Base-by-base conservation (phyloP, 2,888 invertebrate genomes). In the Pterostichus niger region DNA sequence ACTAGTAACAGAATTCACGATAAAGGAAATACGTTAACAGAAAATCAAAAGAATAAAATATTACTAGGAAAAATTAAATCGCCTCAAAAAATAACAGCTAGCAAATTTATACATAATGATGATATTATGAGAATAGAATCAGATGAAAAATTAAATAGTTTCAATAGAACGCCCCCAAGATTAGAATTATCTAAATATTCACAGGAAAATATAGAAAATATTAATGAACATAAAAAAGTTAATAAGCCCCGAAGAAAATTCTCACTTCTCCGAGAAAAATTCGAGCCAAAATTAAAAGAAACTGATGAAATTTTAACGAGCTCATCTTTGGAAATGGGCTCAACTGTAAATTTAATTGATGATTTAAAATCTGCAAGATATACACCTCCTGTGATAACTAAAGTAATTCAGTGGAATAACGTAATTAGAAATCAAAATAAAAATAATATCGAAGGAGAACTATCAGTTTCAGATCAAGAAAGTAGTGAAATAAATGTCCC, bases 251-350 rank as follows among this genome's bases (percentile, higher is more conserved):
- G 92, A 83, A 89, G 93, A 85, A 93, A 93, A 87, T 92, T 93
- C 88, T 93, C 93, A 3, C 90, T 93, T 82, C 87, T 93, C 15
- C 90, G 92, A 85, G 93, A 93, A 86, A 91, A 90, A 84, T 93
- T 93, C 88, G 93, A 93, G 87, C 91, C 92, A 24, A 91, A 90
- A 87, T 89, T 89, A 84, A 87, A 90, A 71, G 24, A 76, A 17
- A 35, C 49, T n/a, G 76, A 64, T 4, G 56, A 52, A 17, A 56
- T 88, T 90, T 87, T 91, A 91, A 91, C 91, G 88, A 91, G 91
- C 89, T 89, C 90, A 59, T 87, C 92, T 81, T 91, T 90, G 85
- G 89, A 89, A 83, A 89, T 89, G 80, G 88, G 89, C 73, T 91
- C 91, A 84, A 90, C 88, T 85, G 87, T 87, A 78, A 87, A 88